Percentiles rank a stretch among this genome's conserved stretches.
Conservation (phyloP, 1,140 invertebrate genomes). For the Solenopsis invicta region DNA sequence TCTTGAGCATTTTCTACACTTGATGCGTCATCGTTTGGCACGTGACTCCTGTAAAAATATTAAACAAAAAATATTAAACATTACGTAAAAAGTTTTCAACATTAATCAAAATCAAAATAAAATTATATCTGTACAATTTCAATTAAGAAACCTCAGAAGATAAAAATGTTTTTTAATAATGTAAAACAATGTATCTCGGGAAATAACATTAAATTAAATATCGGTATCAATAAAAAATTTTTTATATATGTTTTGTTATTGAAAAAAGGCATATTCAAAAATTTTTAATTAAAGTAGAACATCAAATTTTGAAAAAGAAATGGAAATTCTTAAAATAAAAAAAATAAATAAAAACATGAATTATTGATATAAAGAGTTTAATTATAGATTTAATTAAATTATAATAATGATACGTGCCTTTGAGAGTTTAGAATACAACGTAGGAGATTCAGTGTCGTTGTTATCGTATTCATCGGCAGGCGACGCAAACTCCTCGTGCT, state of each 20-base stretch:
- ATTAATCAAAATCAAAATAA: background rate
- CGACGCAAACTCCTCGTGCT: slow-evolving; percentile 82
- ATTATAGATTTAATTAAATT: background rate
- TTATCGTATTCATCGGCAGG: slow-evolving; percentile 61
- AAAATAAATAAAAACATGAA: slow-evolving; percentile 16
- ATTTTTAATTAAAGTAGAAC: background rate
- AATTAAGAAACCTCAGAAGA: background rate
- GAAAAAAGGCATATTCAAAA: background rate
- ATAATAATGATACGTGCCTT: slow-evolving; percentile 77
- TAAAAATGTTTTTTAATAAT: background rate
- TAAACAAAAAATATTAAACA: slow-evolving; percentile 19
- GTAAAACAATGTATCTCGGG: too few relatives aligned
- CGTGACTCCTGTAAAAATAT: slow-evolving; percentile 81
- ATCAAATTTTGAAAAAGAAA: background rate
- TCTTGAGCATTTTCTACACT: slow-evolving; percentile 49
- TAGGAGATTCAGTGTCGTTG: slow-evolving; percentile 69
- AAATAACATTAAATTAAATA: background rate
- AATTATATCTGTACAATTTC: background rate
- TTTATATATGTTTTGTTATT: slow-evolving; percentile 14
- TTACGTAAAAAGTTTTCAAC: background rate
- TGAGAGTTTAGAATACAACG: slow-evolving; percentile 82
- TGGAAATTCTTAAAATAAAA: slow-evolving; percentile 9
- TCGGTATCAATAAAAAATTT: background rate
- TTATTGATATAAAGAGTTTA: slow-evolving; percentile 17
- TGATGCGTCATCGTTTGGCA: slow-evolving; percentile 80